A percentile compares a stretch with the other conserved stretches of the same genome.
These are phyloP conservation scores for Sminthurinus aureus DNA, from an alignment of 2,888 invertebrate genomes.

Conservation along the genomic window DNA sequence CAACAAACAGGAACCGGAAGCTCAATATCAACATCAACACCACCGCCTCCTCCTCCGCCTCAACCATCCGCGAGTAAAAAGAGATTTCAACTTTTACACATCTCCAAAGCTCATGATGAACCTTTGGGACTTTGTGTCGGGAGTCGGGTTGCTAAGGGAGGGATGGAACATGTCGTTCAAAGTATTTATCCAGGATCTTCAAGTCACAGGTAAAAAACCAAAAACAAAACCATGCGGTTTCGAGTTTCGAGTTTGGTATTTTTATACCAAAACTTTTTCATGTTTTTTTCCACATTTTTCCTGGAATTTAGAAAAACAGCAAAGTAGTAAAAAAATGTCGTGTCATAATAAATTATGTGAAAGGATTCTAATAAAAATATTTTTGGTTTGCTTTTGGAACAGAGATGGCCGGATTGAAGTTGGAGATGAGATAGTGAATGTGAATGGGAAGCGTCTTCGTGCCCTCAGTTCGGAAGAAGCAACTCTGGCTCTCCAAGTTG, in stretches of 20 bases:
- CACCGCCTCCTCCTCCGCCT: constrained; percentile 43
- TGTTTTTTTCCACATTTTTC: no score
- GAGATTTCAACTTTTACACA: constrained; percentile 56
- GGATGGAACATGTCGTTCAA: constrained; percentile 51
- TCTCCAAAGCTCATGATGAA: constrained; percentile 52
- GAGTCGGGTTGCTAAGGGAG: constrained; percentile 30
- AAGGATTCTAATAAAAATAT: no score
- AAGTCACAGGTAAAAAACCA: constrained; percentile 50
- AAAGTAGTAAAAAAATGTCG: no score
- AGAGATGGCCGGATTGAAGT: constrained; percentile 73
- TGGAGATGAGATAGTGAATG: constrained; percentile 77
- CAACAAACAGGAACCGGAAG: no score
- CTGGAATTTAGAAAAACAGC: no score
- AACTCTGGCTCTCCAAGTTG: constrained; percentile 44
- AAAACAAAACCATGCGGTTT: no score
- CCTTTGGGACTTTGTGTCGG: constrained; percentile 51
- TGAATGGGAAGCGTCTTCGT: constrained; percentile 74
- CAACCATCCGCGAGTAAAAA: constrained; percentile 44
- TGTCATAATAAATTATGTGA: no score
- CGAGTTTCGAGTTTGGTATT: no score
- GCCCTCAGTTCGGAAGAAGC: constrained; percentile 65
- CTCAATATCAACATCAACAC: no score
- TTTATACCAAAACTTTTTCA: no score
- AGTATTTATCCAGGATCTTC: constrained; percentile 49
- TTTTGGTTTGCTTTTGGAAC: constrained; percentile 58